These are phyloP conservation scores for Druceiella hillmani DNA, from an alignment of 2,888 invertebrate genomes.

Conservation along the genomic window DNA sequence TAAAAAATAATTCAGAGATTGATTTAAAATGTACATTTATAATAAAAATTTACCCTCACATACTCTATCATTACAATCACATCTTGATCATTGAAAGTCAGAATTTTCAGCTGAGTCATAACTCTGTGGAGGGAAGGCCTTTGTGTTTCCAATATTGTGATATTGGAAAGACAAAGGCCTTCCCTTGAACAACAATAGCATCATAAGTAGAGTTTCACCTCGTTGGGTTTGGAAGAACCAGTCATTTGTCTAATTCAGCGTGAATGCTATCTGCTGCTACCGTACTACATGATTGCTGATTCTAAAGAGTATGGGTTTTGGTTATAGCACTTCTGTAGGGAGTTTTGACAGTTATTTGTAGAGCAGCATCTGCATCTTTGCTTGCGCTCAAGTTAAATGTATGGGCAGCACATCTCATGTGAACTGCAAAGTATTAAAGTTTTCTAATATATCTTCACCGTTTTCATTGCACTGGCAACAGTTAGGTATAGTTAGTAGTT, in stretches of 20 bases:
- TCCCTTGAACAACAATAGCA: constrained; percentile 17
- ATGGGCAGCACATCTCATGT: constrained; percentile 20
- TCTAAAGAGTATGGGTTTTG: constrained; percentile 21
- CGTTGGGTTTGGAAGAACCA: constrained; percentile 20
- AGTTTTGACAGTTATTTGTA: constrained; percentile 18
- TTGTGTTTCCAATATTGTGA: constrained; percentile 21
- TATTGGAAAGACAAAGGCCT: no score
- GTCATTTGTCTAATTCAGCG: constrained; percentile 19
- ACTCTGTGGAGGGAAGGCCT: constrained; percentile 21
- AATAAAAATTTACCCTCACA: constrained; percentile 12
- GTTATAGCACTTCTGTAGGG: constrained; percentile 20
- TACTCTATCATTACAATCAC: constrained; percentile 21
- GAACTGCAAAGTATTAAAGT: constrained; percentile 16
- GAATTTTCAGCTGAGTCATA: no score
- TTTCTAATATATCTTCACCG: constrained; percentile 17
- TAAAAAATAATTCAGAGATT: no score
- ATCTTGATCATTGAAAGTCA: constrained; percentile 21
- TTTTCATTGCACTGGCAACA: constrained; percentile 15
- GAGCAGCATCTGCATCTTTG: constrained; percentile 19
- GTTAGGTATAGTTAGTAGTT: constrained; percentile 15
- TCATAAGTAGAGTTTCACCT: constrained; percentile 18
- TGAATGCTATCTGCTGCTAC: constrained; percentile 20
- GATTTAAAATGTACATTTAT: constrained; percentile 11
- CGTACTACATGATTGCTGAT: constrained; percentile 22
- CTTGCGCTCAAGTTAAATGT: constrained; percentile 18